Evolutionary conservation across 2,113 vertebrate species (phyloP).

Genomic region (Melanotaenia duboulayi): DNA sequence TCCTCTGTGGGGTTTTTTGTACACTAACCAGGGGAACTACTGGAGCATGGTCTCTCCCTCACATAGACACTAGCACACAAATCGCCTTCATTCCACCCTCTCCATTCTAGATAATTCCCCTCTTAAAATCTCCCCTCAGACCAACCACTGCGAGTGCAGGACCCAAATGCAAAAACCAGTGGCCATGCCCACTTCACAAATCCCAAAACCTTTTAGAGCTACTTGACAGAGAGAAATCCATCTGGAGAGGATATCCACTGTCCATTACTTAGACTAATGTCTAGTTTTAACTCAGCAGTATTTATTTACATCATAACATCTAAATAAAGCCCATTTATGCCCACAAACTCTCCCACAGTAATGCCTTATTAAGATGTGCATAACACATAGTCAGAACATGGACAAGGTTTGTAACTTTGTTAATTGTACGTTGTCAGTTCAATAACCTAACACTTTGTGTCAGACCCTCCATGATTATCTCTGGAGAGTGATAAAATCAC

Average conservation of each 20-base stretch:
- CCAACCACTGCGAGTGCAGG: conserved; percentile 72
- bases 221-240: conserved; percentile 80
- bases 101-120: conserved; percentile 75
- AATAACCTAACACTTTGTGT: conserved; percentile 73
- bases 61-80: conserved; percentile 57
- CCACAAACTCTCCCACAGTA: conserved; percentile 24
- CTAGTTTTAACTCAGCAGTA: conserved; percentile 64
- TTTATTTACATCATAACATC: conserved; percentile 75
- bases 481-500: conserved; percentile 82
- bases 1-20: conserved; percentile 41
- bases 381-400: conserved; percentile 17
- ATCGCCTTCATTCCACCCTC: conserved; percentile 69
- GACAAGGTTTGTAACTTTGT: conserved; percentile 71
- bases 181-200: conserved; percentile 74
- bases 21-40: conserved; percentile 62
- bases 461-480: conserved; percentile 75
- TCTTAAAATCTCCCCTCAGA: conserved; percentile 78
- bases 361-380: conserved; percentile 58
- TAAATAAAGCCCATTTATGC: conserved; percentile 62
- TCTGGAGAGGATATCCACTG: conserved; percentile 75
- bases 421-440: conserved; percentile 75
- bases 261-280: conserved; percentile 79
- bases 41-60: conserved; percentile 40
- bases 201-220: conserved; percentile 82
- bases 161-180: conserved; percentile 72